phyloP scores from a whole-genome alignment of 92 coral and sea anemone genomes.

The Bergia sp. region DNA sequence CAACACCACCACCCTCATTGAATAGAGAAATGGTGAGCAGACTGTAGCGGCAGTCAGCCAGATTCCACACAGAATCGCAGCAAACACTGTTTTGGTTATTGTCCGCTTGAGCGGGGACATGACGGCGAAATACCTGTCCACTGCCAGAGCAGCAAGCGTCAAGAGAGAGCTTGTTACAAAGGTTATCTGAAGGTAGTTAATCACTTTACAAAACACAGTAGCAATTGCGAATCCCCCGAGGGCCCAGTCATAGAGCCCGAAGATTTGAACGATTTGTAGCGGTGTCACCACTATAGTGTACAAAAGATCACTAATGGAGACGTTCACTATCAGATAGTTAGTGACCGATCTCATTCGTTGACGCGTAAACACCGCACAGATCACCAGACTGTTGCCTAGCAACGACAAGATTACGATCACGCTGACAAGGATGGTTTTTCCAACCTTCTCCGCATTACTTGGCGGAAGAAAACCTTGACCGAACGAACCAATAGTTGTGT shows the following conservation, averaged over 20 bases:
- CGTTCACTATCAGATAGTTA: conserved; percentile 80
- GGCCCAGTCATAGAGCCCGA: conserved; percentile 57
- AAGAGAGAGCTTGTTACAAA: conserved; percentile 84
- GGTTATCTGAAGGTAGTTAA: conserved; percentile 69
- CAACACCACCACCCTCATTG: conserved; percentile 41
- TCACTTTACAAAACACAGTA: conserved; percentile 76
- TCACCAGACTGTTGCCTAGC: conserved; percentile 72
- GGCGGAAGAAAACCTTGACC: background rate
- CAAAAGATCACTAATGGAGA: conserved; percentile 75
- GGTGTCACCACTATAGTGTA: conserved; percentile 73
- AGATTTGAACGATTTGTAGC: conserved; percentile 61
- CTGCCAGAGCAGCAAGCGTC: conserved; percentile 84
- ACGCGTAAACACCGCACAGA: conserved; percentile 64
- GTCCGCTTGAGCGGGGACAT: conserved; percentile 74
- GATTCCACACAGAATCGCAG: conserved; percentile 52
- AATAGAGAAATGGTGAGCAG: conserved; percentile 77
- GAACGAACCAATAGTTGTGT: background rate
- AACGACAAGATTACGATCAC: conserved; percentile 60
- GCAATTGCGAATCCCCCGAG: conserved; percentile 49
- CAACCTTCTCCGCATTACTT: background rate
- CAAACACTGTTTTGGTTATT: conserved; percentile 73
- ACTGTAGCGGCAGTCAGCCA: conserved; percentile 80
- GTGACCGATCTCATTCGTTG: conserved; percentile 73
- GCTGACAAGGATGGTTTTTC: background rate
- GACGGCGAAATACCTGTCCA: conserved; percentile 92